Percentiles rank a stretch among this genome's conserved stretches.
phyloP scores from a whole-genome alignment of 2,888 invertebrate genomes.

The Drosophila ezoana region DNA sequence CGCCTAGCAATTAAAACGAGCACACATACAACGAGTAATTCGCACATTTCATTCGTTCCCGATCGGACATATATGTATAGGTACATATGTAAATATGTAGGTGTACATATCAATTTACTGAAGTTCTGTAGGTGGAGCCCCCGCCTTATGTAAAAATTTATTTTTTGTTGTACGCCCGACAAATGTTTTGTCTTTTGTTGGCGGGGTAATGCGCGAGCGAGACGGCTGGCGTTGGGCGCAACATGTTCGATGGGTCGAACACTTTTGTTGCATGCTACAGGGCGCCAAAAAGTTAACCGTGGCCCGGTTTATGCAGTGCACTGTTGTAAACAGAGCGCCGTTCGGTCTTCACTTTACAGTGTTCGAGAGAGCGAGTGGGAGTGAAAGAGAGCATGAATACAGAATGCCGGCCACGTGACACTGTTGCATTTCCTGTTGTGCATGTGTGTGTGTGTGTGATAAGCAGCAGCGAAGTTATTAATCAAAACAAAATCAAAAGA shows the following conservation, averaged over 20 bases:
- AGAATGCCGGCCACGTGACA: constrained; percentile 76
- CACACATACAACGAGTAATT: constrained; percentile 32
- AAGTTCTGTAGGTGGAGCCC: constrained; percentile 70
- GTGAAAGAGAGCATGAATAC: constrained; percentile 8
- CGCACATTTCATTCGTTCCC: constrained; percentile 69
- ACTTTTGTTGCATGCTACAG: constrained; percentile 47
- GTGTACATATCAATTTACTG: constrained; percentile 36
- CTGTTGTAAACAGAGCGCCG: constrained; percentile 68
- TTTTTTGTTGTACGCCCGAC: constrained; percentile 62
- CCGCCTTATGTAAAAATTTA: constrained; percentile 72
- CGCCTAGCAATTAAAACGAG: constrained; percentile 68
- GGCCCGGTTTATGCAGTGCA: constrained; percentile 49
- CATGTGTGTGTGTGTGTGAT: constrained; percentile 42
- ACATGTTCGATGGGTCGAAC: constrained; percentile 69
- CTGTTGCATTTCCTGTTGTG: constrained; percentile 68
- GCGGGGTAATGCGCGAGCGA: constrained; percentile 63
- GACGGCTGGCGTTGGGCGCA: constrained; percentile 49
- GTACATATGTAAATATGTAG: constrained; percentile 14
- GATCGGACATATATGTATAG: constrained; percentile 39
- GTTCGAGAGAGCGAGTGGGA: constrained; percentile 8
- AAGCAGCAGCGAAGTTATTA: constrained; percentile 76
- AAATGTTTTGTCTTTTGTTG: constrained; percentile 21
- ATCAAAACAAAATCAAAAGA: constrained; percentile 82
- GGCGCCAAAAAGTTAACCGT: constrained; percentile 63
- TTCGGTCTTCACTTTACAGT: constrained; percentile 40